phyloP scores from a whole-genome alignment of 1,140 invertebrate genomes.

The Nasonia vitripennis region DNA sequence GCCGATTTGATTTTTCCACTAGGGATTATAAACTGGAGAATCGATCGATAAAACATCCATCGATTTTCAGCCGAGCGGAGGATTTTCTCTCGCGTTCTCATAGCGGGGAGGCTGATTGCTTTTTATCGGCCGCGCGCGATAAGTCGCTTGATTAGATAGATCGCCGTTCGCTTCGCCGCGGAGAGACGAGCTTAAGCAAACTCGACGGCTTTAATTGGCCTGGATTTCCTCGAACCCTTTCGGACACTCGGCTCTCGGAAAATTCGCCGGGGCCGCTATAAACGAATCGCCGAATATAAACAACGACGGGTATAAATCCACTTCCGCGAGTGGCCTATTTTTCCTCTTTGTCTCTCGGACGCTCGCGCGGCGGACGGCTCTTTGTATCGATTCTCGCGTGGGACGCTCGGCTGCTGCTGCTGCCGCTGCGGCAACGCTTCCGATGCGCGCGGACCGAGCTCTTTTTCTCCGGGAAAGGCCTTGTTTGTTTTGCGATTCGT shows the following conservation, averaged over 20 bases:
- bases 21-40: neutral
- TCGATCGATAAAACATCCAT: neutral
- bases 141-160: too few relatives aligned
- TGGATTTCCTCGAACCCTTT: too few relatives aligned
- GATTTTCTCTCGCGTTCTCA: too few relatives aligned
- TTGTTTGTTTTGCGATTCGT: neutral
- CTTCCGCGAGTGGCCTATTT: conserved; percentile 5
- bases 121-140: too few relatives aligned
- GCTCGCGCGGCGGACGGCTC: conserved; percentile 1
- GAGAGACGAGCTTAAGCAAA: too few relatives aligned
- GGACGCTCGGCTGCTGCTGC: conserved; percentile 11
- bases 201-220: too few relatives aligned
- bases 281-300: neutral
- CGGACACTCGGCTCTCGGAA: too few relatives aligned
- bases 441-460: neutral
- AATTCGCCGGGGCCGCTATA: too few relatives aligned
- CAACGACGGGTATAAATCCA: neutral
- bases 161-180: too few relatives aligned
- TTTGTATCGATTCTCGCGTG: conserved; percentile 39
- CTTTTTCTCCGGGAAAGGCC: neutral
- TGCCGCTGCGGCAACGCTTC: neutral
- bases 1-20: neutral
- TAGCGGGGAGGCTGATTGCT: too few relatives aligned
- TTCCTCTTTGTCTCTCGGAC: neutral
- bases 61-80: neutral